Percentiles rank a stretch among this genome's conserved stretches.
These are phyloP conservation scores for Rhagophthalmus giganteus DNA, from an alignment of 2,888 invertebrate species.

Conservation along the genomic window DNA sequence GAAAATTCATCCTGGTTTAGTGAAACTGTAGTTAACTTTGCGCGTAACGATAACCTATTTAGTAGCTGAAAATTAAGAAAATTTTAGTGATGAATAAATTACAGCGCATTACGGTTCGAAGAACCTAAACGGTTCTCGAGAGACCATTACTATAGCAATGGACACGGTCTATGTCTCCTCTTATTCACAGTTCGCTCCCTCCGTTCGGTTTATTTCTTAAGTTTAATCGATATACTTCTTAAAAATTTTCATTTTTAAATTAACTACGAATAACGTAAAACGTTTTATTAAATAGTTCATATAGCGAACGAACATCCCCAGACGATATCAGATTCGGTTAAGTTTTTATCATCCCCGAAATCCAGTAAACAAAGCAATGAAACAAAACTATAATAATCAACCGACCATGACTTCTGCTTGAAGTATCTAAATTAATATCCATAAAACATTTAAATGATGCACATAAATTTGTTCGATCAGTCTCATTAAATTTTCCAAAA, in stretches of 20 bases:
- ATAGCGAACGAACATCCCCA: no score
- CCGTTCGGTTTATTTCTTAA: not conserved
- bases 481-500: no score
- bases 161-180: not conserved
- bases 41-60: no score
- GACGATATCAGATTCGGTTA: slow-evolving; percentile 23
- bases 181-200: not conserved
- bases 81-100: not conserved
- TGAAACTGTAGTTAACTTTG: no score
- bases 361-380: slow-evolving; percentile 27
- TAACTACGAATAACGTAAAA: no score
- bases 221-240: not conserved
- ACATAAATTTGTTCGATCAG: no score
- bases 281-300: no score
- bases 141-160: not conserved
- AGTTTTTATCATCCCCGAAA: slow-evolving; percentile 17
- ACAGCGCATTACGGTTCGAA: not conserved
- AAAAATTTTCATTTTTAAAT: not conserved
- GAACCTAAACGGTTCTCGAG: not conserved
- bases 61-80: not conserved
- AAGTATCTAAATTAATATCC: slow-evolving; percentile 21
- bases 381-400: slow-evolving; percentile 28
- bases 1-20: no score
- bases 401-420: slow-evolving; percentile 19
- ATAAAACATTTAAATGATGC: slow-evolving; percentile 20